Base-by-base conservation (phyloP, 2,888 invertebrate species). In the Anthrax anthrax region DNA sequence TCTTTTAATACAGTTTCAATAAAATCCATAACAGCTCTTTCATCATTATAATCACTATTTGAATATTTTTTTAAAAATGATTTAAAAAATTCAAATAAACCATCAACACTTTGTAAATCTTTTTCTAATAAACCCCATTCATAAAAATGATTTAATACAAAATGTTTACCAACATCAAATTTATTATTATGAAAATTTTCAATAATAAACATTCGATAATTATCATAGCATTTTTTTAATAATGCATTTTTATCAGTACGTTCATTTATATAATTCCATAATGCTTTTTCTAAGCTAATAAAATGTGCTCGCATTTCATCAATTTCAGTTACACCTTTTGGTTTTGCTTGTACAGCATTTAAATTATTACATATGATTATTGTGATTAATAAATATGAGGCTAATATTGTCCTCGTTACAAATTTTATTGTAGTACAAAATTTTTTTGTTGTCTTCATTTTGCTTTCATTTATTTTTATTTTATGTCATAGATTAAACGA, bases 51-150 rank as follows among this genome's bases (percentile, higher is more conserved):
- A 66, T 72, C 55, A 59, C 67, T 32, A 61, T 60, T 40, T 69
- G 67, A 18, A 42, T 51, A 49, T 40, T 50, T 46, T 16, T 47
- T 38, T 49, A 29, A 55, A 61, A 78, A 78, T 54, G 76, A 70
- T 47, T 79, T 66, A 60, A 81, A 86, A 40, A 73, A 75, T 51
- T 73, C 75, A 61, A 84, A 86, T 44, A 83, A 63, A 1, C 76
- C 76, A 51, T 80, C 76, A 29, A 87, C 70, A 17, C 74, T 66
- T 40, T 73, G 68, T 55, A 83, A 60, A 59, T 81, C 79, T 32
- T 73, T 70, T 48, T 76, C 71, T 2, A 78, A 70, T 46, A 74
- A 70, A 34, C 70, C 72, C 80, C 84, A 84, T 50, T 79, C 65
- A 75, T 81, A 82, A 8, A 76, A 69, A 37, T 63, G 63, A 44